Evolutionary conservation across 2,888 invertebrate genomes (phyloP).

Genomic region (Eupeodes luniger): DNA sequence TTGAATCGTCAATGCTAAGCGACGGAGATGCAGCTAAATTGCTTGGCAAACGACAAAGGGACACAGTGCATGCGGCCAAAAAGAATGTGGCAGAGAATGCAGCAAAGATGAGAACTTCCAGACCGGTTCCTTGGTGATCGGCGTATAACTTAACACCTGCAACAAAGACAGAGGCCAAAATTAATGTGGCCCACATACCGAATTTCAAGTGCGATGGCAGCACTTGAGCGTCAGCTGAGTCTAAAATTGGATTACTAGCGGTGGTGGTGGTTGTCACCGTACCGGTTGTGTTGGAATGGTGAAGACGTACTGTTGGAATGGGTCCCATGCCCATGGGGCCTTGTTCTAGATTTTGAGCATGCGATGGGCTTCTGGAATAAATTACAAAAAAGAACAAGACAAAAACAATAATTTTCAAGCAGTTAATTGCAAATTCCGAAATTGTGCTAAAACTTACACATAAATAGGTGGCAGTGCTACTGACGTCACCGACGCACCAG

Average conservation of each 20-base stretch:
- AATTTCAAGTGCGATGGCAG: constrained; percentile 88
- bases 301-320: constrained; percentile 70
- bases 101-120: constrained; percentile 88
- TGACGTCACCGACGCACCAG: constrained; percentile 75
- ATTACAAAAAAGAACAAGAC: no score
- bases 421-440: background rate
- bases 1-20: constrained; percentile 63
- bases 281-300: constrained; percentile 63
- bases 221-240: constrained; percentile 81
- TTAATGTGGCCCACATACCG: constrained; percentile 90
- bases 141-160: constrained; percentile 90
- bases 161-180: constrained; percentile 88
- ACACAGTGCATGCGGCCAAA: constrained; percentile 87
- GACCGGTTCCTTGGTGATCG: constrained; percentile 86
- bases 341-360: constrained; percentile 77
- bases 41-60: constrained; percentile 86
- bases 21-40: constrained; percentile 79
- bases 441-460: constrained; percentile 63
- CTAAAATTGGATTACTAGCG: constrained; percentile 56
- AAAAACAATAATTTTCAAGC: no score
- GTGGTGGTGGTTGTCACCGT: constrained; percentile 56
- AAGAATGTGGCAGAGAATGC: constrained; percentile 87
- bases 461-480: constrained; percentile 79
- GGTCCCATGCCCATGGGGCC: constrained; percentile 77
- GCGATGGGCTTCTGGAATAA: constrained; percentile 77